Evolutionary conservation across 2,113 vertebrate genomes (phyloP).

Genomic region (Urocynchramus pylzowi): DNA sequence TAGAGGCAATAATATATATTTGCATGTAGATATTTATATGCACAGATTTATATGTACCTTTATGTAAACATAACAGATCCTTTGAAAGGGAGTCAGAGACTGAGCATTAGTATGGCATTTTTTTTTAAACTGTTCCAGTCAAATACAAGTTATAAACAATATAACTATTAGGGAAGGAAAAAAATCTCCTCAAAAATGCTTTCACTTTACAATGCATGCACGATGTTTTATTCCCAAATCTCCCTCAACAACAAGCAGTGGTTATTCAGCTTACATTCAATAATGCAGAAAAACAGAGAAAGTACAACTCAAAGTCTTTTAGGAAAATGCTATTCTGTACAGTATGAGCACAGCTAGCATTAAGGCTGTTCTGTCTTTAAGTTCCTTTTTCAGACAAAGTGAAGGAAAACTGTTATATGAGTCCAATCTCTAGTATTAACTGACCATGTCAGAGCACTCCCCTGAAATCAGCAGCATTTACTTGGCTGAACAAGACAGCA

Average conservation of each 20-base stretch:
- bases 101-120: background rate
- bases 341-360: fast-evolving
- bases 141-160: background rate
- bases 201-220: background rate
- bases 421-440: background rate
- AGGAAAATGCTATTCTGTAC: background rate
- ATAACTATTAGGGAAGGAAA: background rate
- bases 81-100: background rate
- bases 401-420: background rate
- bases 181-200: background rate
- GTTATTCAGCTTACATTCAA: background rate
- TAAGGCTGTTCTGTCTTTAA: background rate
- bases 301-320: background rate
- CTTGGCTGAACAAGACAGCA: background rate
- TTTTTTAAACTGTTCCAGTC: background rate
- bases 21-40: background rate
- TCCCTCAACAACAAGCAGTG: background rate
- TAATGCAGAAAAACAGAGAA: background rate
- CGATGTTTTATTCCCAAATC: background rate
- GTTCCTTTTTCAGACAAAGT: background rate
- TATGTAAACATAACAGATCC: background rate
- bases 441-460: background rate
- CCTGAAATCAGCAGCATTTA: background rate
- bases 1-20: background rate
- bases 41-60: background rate